Evolutionary conservation across 2,888 invertebrate species (phyloP).

Genomic region (Atrina japonica): DNA sequence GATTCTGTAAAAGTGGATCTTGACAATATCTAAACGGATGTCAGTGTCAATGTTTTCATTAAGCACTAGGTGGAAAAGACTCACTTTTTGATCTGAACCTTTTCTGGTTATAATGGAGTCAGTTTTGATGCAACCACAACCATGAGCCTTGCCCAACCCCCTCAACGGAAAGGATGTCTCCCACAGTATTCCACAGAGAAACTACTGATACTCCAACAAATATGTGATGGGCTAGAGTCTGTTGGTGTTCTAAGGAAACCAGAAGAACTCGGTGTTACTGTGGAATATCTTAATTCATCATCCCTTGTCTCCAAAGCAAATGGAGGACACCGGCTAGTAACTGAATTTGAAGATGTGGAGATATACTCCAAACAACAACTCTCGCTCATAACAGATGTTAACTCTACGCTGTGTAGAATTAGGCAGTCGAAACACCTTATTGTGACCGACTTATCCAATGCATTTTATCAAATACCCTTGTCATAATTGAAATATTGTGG

Average conservation of each 20-base stretch:
- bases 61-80: not conserved
- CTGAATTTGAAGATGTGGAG: conserved; percentile 53
- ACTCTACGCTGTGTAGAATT: conserved; percentile 45
- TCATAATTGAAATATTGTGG: conserved; percentile 49
- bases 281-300: conserved; percentile 27
- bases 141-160: conserved; percentile 58
- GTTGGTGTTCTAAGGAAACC: conserved; percentile 52
- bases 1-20: not conserved
- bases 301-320: conserved; percentile 52
- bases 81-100: conserved; percentile 26
- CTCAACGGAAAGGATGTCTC: conserved; percentile 47
- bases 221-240: conserved; percentile 40
- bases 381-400: conserved; percentile 44
- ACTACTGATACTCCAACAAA: conserved; percentile 50
- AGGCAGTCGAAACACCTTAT: conserved; percentile 52
- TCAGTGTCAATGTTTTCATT: not conserved
- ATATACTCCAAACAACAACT: conserved; percentile 55
- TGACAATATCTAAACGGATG: not conserved
- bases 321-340: conserved; percentile 53
- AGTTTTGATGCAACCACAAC: conserved; percentile 36
- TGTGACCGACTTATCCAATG: conserved; percentile 26
- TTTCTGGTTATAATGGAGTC: conserved; percentile 53
- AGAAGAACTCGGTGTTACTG: conserved; percentile 48
- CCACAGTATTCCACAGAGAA: conserved; percentile 53
- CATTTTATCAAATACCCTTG: conserved; percentile 45